A percentile compares a stretch with the other conserved stretches of the same genome.
Evolutionary conservation across 2,888 invertebrate genomes (phyloP).

Genomic region (Chrysina gloriosa): DNA sequence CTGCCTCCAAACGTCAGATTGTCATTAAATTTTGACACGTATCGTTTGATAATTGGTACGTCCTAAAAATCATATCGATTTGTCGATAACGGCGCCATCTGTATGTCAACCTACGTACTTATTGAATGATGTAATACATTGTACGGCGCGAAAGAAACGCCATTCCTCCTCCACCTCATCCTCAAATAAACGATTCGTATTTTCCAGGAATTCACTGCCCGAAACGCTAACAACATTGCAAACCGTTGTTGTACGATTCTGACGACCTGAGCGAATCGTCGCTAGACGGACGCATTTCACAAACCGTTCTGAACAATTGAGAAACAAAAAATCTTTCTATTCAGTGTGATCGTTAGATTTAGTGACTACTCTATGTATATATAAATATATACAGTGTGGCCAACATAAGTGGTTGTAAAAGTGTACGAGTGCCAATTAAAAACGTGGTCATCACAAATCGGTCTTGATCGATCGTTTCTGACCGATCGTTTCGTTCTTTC

Average conservation of each 20-base stretch:
- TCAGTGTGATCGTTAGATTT: slow-evolving; percentile 60
- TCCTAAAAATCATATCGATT: too few relatives aligned
- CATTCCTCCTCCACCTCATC: too few relatives aligned
- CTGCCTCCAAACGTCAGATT: too few relatives aligned
- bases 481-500: too few relatives aligned
- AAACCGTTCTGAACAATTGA: slow-evolving; percentile 49
- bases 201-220: slow-evolving; percentile 45
- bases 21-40: too few relatives aligned
- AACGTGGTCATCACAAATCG: slow-evolving; percentile 45
- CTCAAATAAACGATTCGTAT: too few relatives aligned
- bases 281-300: slow-evolving; percentile 47
- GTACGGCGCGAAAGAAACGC: too few relatives aligned
- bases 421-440: slow-evolving; percentile 41
- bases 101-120: too few relatives aligned
- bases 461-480: background rate
- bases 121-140: too few relatives aligned
- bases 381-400: slow-evolving; percentile 47
- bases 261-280: slow-evolving; percentile 45
- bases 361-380: slow-evolving; percentile 52
- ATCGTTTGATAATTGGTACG: too few relatives aligned
- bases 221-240: slow-evolving; percentile 20
- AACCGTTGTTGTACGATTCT: slow-evolving; percentile 27
- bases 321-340: slow-evolving; percentile 50
- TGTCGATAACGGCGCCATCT: too few relatives aligned
- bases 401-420: slow-evolving; percentile 48